These are phyloP conservation scores for Caenorhabditis tropicalis DNA, from an alignment of 1,140 invertebrate genomes.

Conservation along the genomic window DNA sequence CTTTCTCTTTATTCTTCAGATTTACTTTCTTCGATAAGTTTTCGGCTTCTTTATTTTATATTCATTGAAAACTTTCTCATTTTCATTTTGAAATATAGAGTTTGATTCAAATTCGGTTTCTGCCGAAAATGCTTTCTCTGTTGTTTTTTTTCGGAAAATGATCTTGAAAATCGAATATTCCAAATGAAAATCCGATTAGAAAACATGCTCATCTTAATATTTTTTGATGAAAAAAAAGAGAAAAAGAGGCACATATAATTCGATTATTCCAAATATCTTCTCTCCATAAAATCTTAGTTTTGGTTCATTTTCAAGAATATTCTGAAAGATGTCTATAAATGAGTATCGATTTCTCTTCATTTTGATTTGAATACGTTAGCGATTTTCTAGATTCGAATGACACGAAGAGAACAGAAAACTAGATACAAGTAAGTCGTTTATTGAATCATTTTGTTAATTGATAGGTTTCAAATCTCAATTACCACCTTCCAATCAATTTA, in stretches of 20 bases:
- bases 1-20: not conserved
- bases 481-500: not conserved
- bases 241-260: constrained; percentile 4
- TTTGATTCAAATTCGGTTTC: not conserved
- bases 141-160: not conserved
- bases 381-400: too few relatives aligned
- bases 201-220: too few relatives aligned
- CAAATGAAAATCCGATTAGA: too few relatives aligned
- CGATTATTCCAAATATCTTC: not conserved
- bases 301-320: not conserved
- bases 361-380: too few relatives aligned
- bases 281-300: not conserved
- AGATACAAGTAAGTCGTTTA: not conserved
- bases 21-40: not conserved
- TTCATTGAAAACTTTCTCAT: not conserved
- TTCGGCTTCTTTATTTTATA: not conserved
- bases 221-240: not conserved
- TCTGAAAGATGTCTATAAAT: too few relatives aligned
- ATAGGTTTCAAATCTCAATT: not conserved
- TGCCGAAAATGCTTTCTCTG: not conserved
- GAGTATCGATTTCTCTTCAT: too few relatives aligned
- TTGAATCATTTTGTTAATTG: not conserved
- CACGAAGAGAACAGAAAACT: not conserved
- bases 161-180: too few relatives aligned
- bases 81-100: not conserved